phyloP scores from a whole-genome alignment of 1,140 invertebrate species.

The Asbolus verrucosus region DNA sequence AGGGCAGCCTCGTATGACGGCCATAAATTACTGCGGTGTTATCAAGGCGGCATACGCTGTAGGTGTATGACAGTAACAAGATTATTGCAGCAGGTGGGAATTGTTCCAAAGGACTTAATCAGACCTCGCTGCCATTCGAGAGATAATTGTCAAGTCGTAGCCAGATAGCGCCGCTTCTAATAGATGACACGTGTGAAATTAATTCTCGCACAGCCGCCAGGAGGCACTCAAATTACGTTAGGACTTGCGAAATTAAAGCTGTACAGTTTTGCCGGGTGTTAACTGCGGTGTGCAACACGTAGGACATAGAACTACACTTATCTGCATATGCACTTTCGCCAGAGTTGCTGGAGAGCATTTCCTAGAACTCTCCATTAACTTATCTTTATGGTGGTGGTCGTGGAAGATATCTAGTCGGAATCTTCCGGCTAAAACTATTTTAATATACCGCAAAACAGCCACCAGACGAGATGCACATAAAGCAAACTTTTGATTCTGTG shows the following conservation, averaged over 20 bases:
- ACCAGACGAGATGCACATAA: too few species aligned
- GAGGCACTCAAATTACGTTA: neutral
- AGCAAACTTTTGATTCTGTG: constrained; percentile 25
- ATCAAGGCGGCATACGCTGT: constrained; percentile 31
- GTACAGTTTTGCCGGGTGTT: neutral
- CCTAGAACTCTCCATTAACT: neutral
- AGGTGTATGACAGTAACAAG: constrained; percentile 39
- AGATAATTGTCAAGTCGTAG: constrained; percentile 43
- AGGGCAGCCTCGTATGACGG: constrained; percentile 8
- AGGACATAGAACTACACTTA: neutral
- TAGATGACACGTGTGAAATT: constrained; percentile 34
- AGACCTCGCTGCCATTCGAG: constrained; percentile 28
- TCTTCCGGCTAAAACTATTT: constrained; percentile 10
- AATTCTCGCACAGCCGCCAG: constrained; percentile 15
- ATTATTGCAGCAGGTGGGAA: constrained; percentile 46
- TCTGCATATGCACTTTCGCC: neutral
- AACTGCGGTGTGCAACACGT: constrained; percentile 9
- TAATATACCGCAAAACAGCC: constrained; percentile 2
- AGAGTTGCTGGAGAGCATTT: neutral
- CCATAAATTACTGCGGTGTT: constrained; percentile 24
- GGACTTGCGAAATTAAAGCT: constrained; percentile 13
- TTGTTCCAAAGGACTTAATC: constrained; percentile 46
- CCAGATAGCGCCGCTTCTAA: constrained; percentile 28
- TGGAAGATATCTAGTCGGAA: too few species aligned
- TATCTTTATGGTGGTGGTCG: constrained; percentile 15